These are phyloP conservation scores for Pontoporia blainvillei DNA, from an alignment of 2,113 vertebrate species.

Conservation along the genomic window DNA sequence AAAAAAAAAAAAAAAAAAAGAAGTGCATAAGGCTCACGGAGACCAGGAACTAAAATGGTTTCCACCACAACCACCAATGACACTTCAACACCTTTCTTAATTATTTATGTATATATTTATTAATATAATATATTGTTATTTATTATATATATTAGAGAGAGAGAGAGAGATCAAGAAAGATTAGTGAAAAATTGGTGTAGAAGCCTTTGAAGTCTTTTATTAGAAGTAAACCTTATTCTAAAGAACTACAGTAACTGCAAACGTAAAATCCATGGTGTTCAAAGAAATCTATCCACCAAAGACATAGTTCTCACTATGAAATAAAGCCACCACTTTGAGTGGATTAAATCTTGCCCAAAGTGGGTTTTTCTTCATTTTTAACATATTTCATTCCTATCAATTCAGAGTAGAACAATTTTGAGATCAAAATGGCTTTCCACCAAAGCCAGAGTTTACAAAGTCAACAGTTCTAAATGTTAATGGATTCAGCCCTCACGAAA, in stretches of 20 bases:
- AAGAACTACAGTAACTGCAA: background rate
- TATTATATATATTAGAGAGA: background rate
- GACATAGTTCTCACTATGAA: background rate
- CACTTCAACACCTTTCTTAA: background rate
- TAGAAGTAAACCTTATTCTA: background rate
- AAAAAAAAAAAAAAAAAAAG: background rate
- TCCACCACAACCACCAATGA: background rate
- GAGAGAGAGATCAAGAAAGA: background rate
- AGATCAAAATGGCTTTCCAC: conserved; percentile 1
- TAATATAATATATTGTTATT: background rate
- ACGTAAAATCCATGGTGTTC: background rate
- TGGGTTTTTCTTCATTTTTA: background rate
- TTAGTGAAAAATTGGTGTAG: background rate
- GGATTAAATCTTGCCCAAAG: background rate
- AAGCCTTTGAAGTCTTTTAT: background rate
- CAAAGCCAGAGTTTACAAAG: conserved; percentile 2
- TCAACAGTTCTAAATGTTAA: background rate
- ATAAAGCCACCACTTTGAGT: background rate
- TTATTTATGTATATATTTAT: no score
- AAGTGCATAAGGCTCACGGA: background rate
- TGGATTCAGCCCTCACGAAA: background rate
- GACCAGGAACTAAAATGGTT: background rate
- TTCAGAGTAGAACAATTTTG: background rate
- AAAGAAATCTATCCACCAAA: background rate
- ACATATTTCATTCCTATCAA: background rate